A percentile compares a stretch with the other conserved stretches of the same genome.
Conservation (phyloP, 2,888 invertebrate genomes). For the Luperina nickerlii region DNA sequence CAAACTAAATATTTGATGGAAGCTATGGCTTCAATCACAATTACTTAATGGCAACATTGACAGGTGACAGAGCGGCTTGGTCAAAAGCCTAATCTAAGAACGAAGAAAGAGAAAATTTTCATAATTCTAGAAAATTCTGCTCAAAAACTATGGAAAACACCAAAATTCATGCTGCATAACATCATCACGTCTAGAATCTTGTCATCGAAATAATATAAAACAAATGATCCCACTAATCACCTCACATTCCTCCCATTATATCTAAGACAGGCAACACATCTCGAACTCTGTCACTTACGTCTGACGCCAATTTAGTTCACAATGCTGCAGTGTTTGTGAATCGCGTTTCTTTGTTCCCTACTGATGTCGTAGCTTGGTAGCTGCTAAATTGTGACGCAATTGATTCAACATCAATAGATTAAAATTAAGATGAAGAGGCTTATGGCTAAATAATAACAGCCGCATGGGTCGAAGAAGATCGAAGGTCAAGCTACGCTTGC, state of each 20-base stretch:
- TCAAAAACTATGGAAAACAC: not conserved
- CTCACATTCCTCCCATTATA: conserved; percentile 55
- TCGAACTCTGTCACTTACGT: conserved; percentile 28
- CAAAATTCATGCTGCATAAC: conserved; percentile 26
- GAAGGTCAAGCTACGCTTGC: not conserved
- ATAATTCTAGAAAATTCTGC: not conserved
- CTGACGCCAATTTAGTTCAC: conserved; percentile 57
- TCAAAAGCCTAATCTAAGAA: not conserved
- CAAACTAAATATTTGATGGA: not conserved
- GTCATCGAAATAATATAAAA: conserved; percentile 43
- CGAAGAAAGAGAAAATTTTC: not conserved
- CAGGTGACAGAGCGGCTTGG: not conserved
- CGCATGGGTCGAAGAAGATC: not conserved
- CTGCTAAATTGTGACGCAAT: conserved; percentile 22
- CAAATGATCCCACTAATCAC: conserved; percentile 45
- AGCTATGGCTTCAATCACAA: not conserved
- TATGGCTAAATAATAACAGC: not conserved
- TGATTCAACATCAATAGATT: not conserved
- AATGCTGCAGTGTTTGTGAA: conserved; percentile 60
- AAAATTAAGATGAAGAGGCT: no score
- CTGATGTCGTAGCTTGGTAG: conserved; percentile 58
- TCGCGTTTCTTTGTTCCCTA: conserved; percentile 46
- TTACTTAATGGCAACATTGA: no score
- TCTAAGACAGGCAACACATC: conserved; percentile 29
- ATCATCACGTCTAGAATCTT: not conserved